Base-by-base conservation (phyloP, 37 sponge, comb jelly and placozoan genomes). In the Aplysina aerophoba region DNA sequence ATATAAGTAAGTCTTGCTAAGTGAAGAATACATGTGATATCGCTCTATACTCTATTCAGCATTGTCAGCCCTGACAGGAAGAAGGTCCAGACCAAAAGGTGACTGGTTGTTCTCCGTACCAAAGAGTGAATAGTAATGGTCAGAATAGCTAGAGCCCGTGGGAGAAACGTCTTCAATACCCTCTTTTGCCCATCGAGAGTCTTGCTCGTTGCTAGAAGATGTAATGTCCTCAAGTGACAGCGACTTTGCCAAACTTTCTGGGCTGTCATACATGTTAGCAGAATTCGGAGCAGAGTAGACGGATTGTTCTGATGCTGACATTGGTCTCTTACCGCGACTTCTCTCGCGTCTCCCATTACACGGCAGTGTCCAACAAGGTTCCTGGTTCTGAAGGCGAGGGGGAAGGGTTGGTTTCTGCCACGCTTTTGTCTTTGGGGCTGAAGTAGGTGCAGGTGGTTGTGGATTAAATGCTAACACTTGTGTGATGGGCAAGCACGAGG, bases 121-220 rank as follows among this genome's bases (percentile, higher is more conserved):
- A 30, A 86, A 86, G 31, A 86, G 68, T 25, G 86, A 79, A 36
- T 86, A 86, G 57, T 64, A 77, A 0, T 68, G 35, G 34, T 50
- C 40, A 0, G 21, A 37, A 0, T 73, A 33, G 33, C 21, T 14
- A 15, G 78, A 75, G 13, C 38, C 78, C 27, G 50, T 30, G 44
- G 62, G 36, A 39, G 65, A 62, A 21, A 24, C 24, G 2, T 36
- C 16, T 25, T 50, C 24, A 44, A 4, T 36, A 15, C 53, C 78
- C 11, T 3, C 54, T 31, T 31, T 12, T 27, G 28, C 27, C 71
- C 71, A 69, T 6, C 13, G 35, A 31, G 34, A 27, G 33, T 69
- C 34, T 30, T 69, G 35, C 33, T 69, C 34, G 71, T 8, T 44
- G 8, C 6, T 11, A 44, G 71, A 69, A 3, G 28, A 35, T 11